Evolutionary conservation across 2,888 invertebrate genomes (phyloP), one percentile per base, ranked within the genome.

Genomic region (Iselma pallidipennis): DNA sequence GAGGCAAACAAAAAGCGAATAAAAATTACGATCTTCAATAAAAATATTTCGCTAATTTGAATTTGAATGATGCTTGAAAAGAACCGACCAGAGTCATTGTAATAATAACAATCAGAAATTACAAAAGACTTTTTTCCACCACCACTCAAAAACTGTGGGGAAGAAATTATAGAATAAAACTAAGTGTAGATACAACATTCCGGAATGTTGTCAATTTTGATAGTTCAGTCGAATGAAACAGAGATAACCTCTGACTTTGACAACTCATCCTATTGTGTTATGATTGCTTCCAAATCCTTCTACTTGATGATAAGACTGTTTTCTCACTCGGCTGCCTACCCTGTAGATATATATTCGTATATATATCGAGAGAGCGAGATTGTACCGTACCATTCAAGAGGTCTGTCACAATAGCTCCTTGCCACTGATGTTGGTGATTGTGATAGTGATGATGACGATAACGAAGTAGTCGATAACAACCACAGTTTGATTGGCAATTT

Each of bases 211-310:
- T 59, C 56, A 59, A 56, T 59, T 56, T 52, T 31, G 54, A 49
- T 37, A 37, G 6, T 2, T 37, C 37, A 16, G 19, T 7, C 16
- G 37, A 63, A 57, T 53, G 59, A 31, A 56, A 59, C 53, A 49
- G 29, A 52, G 59, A 63, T 63, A 63, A 63, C 54, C 10, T 16
- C 2, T 57, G 59, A 49, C 59, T 63, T 63, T 63, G 63, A 63
- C 63, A 59, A 59, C 42, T 53, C 42, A 29, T 49, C 33, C 57
- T 54, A 63, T 63, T 63, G 59, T 63, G 26, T 55, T 56, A 56
- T 63, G 63, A 63, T 63, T 59, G 59, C 63, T 56, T 63, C 59
- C 48, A 59, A 63, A 63, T 63, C 63, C 59, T 56, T 49, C 49
- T 59, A 29, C 52, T 59, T 54, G 57, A 50, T 55, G 63, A 63